Evolutionary conservation across 2,888 invertebrate genomes (phyloP).

Genomic region (Ormyrus nitidulus): DNA sequence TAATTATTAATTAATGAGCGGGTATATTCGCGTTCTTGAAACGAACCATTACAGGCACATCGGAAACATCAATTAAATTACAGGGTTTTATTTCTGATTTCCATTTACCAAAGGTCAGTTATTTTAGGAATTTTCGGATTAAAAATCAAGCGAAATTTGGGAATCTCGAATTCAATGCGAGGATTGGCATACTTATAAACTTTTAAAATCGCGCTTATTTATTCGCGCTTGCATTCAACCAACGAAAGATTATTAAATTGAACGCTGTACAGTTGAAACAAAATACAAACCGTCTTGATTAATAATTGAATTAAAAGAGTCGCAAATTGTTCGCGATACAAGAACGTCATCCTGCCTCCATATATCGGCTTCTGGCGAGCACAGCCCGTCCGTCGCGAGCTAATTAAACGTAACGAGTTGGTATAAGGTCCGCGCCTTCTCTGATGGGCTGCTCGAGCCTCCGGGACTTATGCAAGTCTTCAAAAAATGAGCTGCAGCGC

Average conservation of each 20-base stretch:
- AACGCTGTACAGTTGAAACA: too few species aligned
- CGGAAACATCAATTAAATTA: slow-evolving; percentile 22
- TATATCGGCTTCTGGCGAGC: slow-evolving; percentile 47
- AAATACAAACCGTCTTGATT: too few species aligned
- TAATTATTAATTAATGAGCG: slow-evolving; percentile 31
- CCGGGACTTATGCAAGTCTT: slow-evolving; percentile 46
- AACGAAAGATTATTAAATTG: too few species aligned
- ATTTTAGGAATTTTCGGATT: background rate
- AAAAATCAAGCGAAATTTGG: background rate
- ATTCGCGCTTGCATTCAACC: too few species aligned
- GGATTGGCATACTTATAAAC: too few species aligned
- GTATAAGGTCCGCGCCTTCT: slow-evolving; percentile 34
- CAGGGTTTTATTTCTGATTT: slow-evolving; percentile 1
- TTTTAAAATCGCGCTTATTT: too few species aligned
- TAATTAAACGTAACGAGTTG: slow-evolving; percentile 61
- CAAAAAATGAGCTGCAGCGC: slow-evolving; percentile 30
- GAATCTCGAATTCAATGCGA: too few species aligned
- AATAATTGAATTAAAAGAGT: too few species aligned
- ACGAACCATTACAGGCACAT: background rate
- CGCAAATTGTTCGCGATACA: too few species aligned
- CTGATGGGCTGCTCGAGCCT: slow-evolving; percentile 16
- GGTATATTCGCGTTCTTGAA: background rate
- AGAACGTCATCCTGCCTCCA: slow-evolving; percentile 1
- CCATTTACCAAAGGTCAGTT: background rate
- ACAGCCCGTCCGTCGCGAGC: slow-evolving; percentile 35